These are phyloP conservation scores for Oligia strigilis DNA, from an alignment of 2,888 invertebrate species.

Conservation along the genomic window DNA sequence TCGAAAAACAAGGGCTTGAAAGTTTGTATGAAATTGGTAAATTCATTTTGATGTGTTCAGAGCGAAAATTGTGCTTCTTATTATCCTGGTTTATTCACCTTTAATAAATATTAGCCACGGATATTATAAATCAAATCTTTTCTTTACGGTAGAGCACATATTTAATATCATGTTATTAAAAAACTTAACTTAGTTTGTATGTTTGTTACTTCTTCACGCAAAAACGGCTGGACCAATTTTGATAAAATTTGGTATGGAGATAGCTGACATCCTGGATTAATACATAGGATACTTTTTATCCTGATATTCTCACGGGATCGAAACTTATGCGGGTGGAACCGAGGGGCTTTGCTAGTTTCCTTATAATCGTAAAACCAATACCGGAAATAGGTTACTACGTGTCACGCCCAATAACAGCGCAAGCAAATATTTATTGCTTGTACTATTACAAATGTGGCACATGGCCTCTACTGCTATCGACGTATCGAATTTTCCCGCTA, in stretches of 20 bases:
- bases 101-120: background rate
- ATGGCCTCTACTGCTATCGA: slow-evolving; percentile 39
- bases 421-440: slow-evolving; percentile 44
- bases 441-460: slow-evolving; percentile 48
- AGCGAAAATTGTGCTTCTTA: background rate
- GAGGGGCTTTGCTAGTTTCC: background rate
- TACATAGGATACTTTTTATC: no score
- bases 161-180: no score
- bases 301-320: no score
- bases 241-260: no score
- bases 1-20: no score
- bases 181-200: no score
- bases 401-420: slow-evolving; percentile 6
- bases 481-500: slow-evolving; percentile 10
- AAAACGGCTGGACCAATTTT: no score
- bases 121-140: background rate
- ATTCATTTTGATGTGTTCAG: background rate
- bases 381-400: slow-evolving; percentile 14
- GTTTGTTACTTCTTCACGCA: no score
- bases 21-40: no score
- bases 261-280: no score
- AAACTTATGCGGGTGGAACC: no score
- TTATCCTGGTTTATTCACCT: background rate
- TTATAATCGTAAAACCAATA: slow-evolving; percentile 27
- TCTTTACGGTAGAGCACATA: background rate